Conservation (phyloP, 2,113 vertebrate genomes). For the Fregetta grallaria region DNA sequence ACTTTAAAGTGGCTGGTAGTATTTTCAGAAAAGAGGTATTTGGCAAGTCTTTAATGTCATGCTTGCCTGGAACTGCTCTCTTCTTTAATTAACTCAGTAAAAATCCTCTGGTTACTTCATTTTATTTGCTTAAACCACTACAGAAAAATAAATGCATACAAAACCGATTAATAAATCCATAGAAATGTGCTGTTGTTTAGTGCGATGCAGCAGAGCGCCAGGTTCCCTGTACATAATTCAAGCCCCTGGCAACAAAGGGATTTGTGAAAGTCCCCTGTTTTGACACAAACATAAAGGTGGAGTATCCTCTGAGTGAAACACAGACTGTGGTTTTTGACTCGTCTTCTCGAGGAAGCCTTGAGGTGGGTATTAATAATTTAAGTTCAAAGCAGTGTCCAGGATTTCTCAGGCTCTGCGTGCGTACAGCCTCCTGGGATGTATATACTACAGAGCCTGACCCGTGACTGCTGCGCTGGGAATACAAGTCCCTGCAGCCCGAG, state of each 20-base stretch:
- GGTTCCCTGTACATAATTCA: neutral
- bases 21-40: conserved; percentile 53
- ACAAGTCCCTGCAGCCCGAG: neutral
- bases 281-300: neutral
- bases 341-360: neutral
- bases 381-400: conserved; percentile 31
- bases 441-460: neutral
- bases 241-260: neutral
- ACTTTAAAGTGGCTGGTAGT: conserved; percentile 44
- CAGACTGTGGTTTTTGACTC: neutral
- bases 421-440: neutral
- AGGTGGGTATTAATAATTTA: conserved; percentile 19
- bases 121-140: conserved; percentile 50
- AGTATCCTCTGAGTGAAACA: neutral
- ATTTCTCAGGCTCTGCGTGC: neutral
- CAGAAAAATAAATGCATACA: conserved; percentile 34
- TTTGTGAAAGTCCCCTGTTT: conserved; percentile 19
- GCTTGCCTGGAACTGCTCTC: conserved; percentile 55
- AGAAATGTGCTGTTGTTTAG: neutral
- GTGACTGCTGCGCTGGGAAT: neutral
- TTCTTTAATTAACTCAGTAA: conserved; percentile 59
- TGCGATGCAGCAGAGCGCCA: neutral
- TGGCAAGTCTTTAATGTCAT: conserved; percentile 61
- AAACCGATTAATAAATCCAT: conserved; percentile 24
- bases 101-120: conserved; percentile 43